Conservation (phyloP, 2,113 vertebrate genomes). For the Tylochromis polylepis region DNA sequence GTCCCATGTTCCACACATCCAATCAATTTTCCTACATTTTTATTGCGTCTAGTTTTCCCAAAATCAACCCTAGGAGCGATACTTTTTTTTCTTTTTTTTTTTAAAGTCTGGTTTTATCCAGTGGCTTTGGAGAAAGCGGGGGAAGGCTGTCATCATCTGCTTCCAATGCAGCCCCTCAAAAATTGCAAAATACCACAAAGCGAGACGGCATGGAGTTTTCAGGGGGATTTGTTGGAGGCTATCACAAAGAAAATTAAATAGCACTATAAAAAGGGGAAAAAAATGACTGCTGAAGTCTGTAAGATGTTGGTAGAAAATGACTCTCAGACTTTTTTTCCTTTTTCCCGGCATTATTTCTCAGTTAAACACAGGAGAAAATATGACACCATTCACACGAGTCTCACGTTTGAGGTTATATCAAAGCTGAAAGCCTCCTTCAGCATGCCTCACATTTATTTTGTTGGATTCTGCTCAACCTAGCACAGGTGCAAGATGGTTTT, state of each 20-base stretch:
- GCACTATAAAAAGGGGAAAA: background rate
- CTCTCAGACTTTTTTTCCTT: background rate
- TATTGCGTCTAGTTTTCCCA: background rate
- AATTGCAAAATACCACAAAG: background rate
- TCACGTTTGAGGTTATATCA: background rate
- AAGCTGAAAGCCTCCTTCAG: background rate
- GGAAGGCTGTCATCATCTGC: background rate
- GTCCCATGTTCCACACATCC: rapidly evolving
- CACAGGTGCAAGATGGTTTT: background rate
- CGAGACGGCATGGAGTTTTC: rapidly evolving
- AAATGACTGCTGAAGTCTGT: rapidly evolving
- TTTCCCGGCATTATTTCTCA: rapidly evolving
- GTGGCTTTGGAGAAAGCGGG: background rate
- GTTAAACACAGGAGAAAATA: background rate
- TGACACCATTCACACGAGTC: background rate
- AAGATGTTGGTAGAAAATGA: background rate
- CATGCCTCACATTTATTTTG: background rate
- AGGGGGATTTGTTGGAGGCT: background rate
- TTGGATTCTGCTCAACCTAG: background rate
- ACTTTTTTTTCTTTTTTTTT: background rate
- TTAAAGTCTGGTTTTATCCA: background rate
- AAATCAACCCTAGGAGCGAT: background rate
- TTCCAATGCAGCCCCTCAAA: background rate
- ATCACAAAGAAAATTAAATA: background rate
- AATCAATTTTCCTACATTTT: background rate